These are phyloP conservation scores for Drosophila ezoana DNA, from an alignment of 2,888 invertebrate genomes.

Conservation along the genomic window DNA sequence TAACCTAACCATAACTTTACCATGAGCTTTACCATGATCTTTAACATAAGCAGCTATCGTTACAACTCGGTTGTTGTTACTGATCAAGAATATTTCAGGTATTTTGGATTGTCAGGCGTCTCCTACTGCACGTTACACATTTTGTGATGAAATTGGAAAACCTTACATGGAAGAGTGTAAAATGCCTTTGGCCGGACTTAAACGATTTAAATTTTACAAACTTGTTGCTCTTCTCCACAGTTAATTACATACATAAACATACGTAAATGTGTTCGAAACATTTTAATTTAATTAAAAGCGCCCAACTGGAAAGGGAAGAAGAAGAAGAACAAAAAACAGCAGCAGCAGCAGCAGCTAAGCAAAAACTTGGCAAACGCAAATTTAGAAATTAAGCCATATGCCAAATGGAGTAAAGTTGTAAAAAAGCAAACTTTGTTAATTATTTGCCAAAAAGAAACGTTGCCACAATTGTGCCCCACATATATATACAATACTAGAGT, in stretches of 20 bases:
- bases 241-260: constrained; percentile 1
- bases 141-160: background rate
- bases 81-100: no score
- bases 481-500: background rate
- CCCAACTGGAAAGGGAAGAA: constrained; percentile 9
- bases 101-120: background rate
- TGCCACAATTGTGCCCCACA: background rate
- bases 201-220: background rate
- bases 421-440: constrained; percentile 36
- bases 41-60: no score
- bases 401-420: constrained; percentile 25
- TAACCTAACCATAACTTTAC: no score
- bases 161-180: background rate
- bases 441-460: constrained; percentile 44
- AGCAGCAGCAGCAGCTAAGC: background rate
- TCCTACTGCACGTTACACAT: background rate
- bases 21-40: no score
- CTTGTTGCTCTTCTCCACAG: constrained; percentile 3
- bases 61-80: no score
- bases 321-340: background rate
- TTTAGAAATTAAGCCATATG: constrained; percentile 25
- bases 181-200: background rate
- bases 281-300: constrained; percentile 64
- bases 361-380: constrained; percentile 35
- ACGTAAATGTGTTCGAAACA: background rate